Evolutionary conservation across 2,797 vertebrate species (phyloP).

Genomic region (Toxotes lorentzi): DNA sequence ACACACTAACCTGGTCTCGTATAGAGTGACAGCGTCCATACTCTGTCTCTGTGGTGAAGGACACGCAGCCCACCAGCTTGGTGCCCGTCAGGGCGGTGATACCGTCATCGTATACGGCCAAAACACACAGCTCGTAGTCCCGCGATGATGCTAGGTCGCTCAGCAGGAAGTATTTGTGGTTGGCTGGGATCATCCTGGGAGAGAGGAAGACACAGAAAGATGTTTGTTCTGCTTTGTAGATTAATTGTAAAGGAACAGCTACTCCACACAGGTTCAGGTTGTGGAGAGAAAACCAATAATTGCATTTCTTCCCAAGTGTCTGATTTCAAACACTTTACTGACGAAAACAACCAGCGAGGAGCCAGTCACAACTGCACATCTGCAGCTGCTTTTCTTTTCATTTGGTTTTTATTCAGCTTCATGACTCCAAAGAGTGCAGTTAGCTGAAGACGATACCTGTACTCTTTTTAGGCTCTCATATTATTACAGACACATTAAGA

Average conservation of each 20-base stretch:
- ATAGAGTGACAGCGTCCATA: conserved; percentile 89
- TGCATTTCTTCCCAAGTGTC: no score
- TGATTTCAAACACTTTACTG: neutral
- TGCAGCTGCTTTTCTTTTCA: no score
- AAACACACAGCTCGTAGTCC: conserved; percentile 90
- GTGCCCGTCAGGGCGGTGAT: conserved; percentile 88
- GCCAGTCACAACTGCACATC: no score
- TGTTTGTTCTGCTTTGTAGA: neutral
- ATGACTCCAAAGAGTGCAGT: no score
- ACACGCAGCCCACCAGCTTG: conserved; percentile 88
- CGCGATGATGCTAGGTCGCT: conserved; percentile 89
- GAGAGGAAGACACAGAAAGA: neutral
- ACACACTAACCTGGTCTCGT: conserved; percentile 78
- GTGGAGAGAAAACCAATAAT: neutral
- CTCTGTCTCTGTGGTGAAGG: conserved; percentile 86
- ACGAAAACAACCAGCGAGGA: no score
- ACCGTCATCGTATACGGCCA: conserved; percentile 90
- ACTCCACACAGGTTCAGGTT: neutral
- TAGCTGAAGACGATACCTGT: no score
- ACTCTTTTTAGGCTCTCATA: no score
- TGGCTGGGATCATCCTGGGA: conserved; percentile 91
- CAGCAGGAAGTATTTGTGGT: conserved; percentile 89
- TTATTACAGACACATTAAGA: no score
- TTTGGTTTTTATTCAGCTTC: no score
- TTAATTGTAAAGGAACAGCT: neutral